Percentiles rank a stretch among this genome's conserved stretches.
Evolutionary conservation across 1,140 invertebrate species (phyloP).

Genomic region (Tetragonula clypearis): DNA sequence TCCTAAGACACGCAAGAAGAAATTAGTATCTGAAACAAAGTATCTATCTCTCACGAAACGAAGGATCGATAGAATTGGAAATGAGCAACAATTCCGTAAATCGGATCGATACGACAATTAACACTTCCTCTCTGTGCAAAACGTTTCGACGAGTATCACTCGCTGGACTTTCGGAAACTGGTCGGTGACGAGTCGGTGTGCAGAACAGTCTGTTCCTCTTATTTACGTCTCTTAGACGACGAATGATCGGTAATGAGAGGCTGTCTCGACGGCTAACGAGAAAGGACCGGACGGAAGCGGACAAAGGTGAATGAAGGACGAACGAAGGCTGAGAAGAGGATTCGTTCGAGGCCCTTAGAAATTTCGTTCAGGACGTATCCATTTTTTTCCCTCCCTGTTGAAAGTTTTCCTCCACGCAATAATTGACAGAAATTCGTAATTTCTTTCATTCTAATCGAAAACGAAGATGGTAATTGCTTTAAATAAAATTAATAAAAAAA

Average conservation of each 20-base stretch:
- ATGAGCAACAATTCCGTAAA: slow-evolving; percentile 12
- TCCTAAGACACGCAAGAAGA: no score
- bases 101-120: slow-evolving; percentile 36
- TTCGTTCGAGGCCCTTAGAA: background rate
- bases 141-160: background rate
- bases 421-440: background rate
- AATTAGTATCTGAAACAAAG: no score
- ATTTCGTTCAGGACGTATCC: background rate
- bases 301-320: background rate
- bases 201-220: slow-evolving; percentile 28
- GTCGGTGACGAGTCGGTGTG: background rate
- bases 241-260: slow-evolving; percentile 50
- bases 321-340: slow-evolving; percentile 7
- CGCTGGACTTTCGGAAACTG: background rate
- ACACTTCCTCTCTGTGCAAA: background rate
- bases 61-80: background rate
- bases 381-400: background rate
- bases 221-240: slow-evolving; percentile 45
- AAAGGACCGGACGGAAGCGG: background rate
- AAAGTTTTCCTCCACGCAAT: background rate
- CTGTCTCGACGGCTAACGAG: slow-evolving; percentile 51
- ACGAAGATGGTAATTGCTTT: background rate
- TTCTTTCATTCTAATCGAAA: no score
- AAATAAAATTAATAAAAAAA: background rate
- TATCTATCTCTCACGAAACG: no score